phyloP scores from a whole-genome alignment of 1,140 invertebrate genomes.

The Ditylenchus dipsaci region DNA sequence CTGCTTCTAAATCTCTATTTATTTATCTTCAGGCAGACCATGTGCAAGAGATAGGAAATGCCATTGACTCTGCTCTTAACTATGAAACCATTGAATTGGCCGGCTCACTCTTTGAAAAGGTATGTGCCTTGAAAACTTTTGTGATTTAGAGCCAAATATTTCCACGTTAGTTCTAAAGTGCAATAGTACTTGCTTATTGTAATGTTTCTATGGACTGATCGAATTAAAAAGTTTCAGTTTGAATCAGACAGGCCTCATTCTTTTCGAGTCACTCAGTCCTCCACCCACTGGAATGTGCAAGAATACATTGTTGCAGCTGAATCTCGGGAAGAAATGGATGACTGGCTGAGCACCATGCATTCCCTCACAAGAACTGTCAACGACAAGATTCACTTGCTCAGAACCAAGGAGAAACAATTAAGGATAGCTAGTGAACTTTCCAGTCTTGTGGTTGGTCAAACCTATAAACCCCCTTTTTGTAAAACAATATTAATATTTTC shows the following conservation, averaged over 20 bases:
- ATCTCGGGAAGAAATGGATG: constrained; percentile 44
- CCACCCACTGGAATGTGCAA: constrained; percentile 43
- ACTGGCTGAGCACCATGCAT: constrained; percentile 47
- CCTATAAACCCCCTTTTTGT: constrained; percentile 8
- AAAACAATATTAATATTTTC: constrained; percentile 14
- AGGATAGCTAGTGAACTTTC: constrained; percentile 54
- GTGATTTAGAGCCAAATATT: not conserved
- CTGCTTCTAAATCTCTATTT: too few species aligned
- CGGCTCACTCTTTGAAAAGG: constrained; percentile 42
- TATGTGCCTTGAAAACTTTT: not conserved
- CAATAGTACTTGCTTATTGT: too few species aligned
- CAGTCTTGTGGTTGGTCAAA: constrained; percentile 42
- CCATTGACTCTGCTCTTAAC: constrained; percentile 23
- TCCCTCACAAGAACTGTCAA: constrained; percentile 39
- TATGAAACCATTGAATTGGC: constrained; percentile 54
- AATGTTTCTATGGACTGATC: not conserved
- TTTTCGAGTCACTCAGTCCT: constrained; percentile 38
- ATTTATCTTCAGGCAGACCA: constrained; percentile 10
- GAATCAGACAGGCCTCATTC: constrained; percentile 19
- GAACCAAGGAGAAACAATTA: constrained; percentile 51
- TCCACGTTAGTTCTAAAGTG: too few species aligned
- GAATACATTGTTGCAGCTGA: constrained; percentile 49
- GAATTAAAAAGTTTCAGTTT: constrained; percentile 8
- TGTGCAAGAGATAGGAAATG: constrained; percentile 41
- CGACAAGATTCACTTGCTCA: constrained; percentile 40